A percentile compares a stretch with the other conserved stretches of the same genome.
Conservation (phyloP, 2,888 invertebrate species). For the Piscicola geometra region DNA sequence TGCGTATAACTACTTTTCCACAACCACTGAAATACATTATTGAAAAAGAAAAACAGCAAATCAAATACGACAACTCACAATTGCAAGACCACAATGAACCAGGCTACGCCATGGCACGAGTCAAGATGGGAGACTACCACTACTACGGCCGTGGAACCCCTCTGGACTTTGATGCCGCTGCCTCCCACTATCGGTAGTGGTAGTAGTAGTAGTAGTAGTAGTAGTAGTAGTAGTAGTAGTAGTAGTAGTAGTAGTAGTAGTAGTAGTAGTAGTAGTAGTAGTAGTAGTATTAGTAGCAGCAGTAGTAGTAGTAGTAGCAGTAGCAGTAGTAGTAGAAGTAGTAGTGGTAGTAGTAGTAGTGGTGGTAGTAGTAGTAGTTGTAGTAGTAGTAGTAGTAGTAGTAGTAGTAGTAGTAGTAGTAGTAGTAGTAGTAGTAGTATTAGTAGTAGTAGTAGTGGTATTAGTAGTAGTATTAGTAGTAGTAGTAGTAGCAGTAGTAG, state of each 20-base stretch:
- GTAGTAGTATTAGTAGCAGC: too few species aligned
- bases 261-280: slow-evolving; percentile 12
- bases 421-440: too few species aligned
- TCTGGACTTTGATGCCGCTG: slow-evolving; percentile 85
- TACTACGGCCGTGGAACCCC: slow-evolving; percentile 94
- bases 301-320: too few species aligned
- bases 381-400: slow-evolving; percentile 12
- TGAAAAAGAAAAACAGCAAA: neutral
- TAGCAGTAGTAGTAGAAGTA: too few species aligned
- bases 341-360: too few species aligned
- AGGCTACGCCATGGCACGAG: slow-evolving; percentile 63
- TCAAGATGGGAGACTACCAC: slow-evolving; percentile 95
- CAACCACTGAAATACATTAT: too few species aligned
- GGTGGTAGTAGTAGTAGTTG: too few species aligned
- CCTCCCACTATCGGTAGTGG: slow-evolving; percentile 68
- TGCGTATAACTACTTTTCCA: too few species aligned
- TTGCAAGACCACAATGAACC: neutral
- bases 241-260: slow-evolving; percentile 12
- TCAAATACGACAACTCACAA: neutral
- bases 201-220: too few species aligned
- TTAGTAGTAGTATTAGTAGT: too few species aligned
- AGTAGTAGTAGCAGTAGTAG: slow-evolving; percentile 8
- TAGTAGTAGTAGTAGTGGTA: too few species aligned
- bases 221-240: slow-evolving; percentile 12
- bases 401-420: slow-evolving; percentile 12